phyloP scores from a whole-genome alignment of 2,797 vertebrate species.

The Hyperoplus immaculatus region DNA sequence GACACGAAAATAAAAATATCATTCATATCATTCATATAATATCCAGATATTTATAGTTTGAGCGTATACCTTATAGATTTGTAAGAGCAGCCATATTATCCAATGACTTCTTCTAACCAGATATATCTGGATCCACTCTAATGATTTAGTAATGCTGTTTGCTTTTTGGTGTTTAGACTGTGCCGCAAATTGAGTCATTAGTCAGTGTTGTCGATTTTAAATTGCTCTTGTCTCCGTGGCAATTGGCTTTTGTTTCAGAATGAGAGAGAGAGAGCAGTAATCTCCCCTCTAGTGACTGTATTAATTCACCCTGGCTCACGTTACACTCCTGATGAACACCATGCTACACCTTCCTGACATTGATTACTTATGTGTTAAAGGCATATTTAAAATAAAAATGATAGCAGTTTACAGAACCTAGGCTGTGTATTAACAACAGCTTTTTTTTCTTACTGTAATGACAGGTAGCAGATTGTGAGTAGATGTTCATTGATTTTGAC shows the following conservation, averaged over 20 bases:
- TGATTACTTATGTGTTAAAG: slow-evolving; percentile 85
- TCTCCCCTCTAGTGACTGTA: slow-evolving; percentile 77
- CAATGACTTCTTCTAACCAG: slow-evolving; percentile 55
- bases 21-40: neutral
- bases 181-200: slow-evolving; percentile 83
- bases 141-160: slow-evolving; percentile 83
- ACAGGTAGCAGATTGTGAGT: too few species aligned
- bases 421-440: too few species aligned
- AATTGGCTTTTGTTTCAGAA: slow-evolving; percentile 81
- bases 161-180: slow-evolving; percentile 81
- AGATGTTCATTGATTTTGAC: too few species aligned
- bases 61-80: slow-evolving; percentile 17
- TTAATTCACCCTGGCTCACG: slow-evolving; percentile 81
- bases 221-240: slow-evolving; percentile 80
- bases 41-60: slow-evolving; percentile 29
- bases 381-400: too few species aligned
- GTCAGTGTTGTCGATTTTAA: slow-evolving; percentile 82
- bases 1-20: too few species aligned
- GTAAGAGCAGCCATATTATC: slow-evolving; percentile 60
- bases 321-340: slow-evolving; percentile 80
- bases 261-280: slow-evolving; percentile 74
- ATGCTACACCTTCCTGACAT: slow-evolving; percentile 79
- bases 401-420: too few species aligned
- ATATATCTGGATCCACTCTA: slow-evolving; percentile 74
- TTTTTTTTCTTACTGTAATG: too few species aligned